Evolutionary conservation across 2,113 vertebrate species (phyloP).

Genomic region (Crotalus viridis): DNA sequence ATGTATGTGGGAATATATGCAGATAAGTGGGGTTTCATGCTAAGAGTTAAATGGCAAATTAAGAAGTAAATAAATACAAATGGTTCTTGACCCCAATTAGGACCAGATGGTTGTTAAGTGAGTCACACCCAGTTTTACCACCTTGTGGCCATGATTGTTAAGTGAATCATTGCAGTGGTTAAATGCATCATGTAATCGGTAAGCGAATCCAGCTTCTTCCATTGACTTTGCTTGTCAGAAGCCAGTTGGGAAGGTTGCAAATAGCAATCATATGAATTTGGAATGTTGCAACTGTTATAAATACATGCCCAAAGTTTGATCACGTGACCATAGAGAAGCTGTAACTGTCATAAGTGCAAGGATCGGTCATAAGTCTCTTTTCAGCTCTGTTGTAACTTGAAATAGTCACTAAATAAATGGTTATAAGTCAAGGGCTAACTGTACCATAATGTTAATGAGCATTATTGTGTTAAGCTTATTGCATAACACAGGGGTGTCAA

Average conservation of each 20-base stretch:
- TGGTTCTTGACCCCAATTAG: neutral
- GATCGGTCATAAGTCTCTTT: neutral
- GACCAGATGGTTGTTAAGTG: neutral
- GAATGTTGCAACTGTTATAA: neutral
- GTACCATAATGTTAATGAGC: neutral
- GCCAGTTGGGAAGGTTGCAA: neutral
- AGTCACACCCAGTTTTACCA: neutral
- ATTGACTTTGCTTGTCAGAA: neutral
- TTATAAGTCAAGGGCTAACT: neutral
- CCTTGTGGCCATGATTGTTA: neutral
- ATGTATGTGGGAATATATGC: neutral
- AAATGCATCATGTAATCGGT: neutral
- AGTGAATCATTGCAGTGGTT: neutral
- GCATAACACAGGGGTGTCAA: neutral
- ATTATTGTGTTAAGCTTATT: neutral
- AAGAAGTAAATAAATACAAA: neutral
- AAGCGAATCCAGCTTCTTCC: neutral
- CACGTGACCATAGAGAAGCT: neutral
- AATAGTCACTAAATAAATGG: neutral
- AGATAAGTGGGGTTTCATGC: neutral
- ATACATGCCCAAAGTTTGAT: neutral
- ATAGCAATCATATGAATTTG: neutral
- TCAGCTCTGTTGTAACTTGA: neutral
- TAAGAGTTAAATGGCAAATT: neutral
- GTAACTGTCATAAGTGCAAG: neutral